Evolutionary conservation across 1,140 invertebrate genomes (phyloP).

Genomic region (Ruditapes philippinarum): DNA sequence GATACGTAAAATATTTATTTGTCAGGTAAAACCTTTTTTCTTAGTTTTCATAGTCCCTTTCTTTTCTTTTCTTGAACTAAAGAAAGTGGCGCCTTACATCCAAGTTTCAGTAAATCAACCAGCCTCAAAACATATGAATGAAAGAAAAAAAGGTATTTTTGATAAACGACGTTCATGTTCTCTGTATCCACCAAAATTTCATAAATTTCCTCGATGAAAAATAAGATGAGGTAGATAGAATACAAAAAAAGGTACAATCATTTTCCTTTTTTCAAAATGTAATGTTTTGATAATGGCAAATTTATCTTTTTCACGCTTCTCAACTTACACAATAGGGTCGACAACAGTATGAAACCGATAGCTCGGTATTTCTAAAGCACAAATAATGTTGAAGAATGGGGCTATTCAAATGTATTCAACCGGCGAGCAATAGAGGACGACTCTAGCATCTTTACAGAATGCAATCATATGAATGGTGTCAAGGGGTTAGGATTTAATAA

Average conservation of each 20-base stretch:
- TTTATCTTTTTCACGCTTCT: constrained; percentile 54
- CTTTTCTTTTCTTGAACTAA: no score
- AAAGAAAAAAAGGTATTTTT: no score
- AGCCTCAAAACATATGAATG: no score
- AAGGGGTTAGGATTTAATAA: constrained; percentile 49
- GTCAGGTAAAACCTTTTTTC: no score
- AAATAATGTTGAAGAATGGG: constrained; percentile 23
- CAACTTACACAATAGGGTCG: constrained; percentile 52
- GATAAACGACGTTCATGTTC: no score
- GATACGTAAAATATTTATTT: no score
- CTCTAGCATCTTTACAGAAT: constrained; percentile 44
- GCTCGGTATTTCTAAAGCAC: background rate
- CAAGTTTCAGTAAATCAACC: no score
- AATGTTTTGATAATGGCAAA: constrained; percentile 35
- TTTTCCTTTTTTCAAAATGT: background rate
- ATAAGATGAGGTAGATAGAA: no score
- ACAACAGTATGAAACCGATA: constrained; percentile 56
- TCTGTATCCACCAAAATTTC: no score
- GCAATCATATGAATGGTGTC: constrained; percentile 41
- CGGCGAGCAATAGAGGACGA: constrained; percentile 27
- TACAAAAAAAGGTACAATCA: background rate
- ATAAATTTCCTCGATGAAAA: no score
- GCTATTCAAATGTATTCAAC: constrained; percentile 36
- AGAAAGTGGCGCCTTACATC: no score
- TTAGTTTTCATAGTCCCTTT: no score